Evolutionary conservation across 2,888 invertebrate species (phyloP).

Genomic region (Operophtera brumata): DNA sequence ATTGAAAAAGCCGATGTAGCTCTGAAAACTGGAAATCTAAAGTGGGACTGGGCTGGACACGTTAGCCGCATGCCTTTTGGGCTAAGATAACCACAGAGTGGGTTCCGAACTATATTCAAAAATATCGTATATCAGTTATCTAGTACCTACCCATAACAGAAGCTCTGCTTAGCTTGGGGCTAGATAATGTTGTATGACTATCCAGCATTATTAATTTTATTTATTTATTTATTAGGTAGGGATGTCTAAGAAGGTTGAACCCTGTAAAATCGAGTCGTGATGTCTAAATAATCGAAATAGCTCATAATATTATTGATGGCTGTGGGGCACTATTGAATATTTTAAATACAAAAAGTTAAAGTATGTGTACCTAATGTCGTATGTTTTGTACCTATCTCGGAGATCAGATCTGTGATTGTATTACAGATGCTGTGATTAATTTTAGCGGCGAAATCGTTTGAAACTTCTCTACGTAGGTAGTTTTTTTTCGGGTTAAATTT

Average conservation of each 20-base stretch:
- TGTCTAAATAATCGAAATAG: conserved; percentile 11
- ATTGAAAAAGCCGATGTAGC: too few relatives aligned
- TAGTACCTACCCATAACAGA: too few relatives aligned
- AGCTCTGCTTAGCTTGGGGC: too few relatives aligned
- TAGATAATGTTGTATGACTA: too few relatives aligned
- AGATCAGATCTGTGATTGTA: conserved; percentile 1
- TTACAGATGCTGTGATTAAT: conserved; percentile 14
- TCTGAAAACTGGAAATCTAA: too few relatives aligned
- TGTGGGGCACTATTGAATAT: conserved; percentile 10
- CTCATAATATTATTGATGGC: conserved; percentile 20
- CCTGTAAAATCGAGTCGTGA: neutral
- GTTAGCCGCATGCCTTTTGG: too few relatives aligned
- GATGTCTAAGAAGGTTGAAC: neutral
- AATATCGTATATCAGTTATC: too few relatives aligned
- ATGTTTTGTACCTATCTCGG: conserved; percentile 2
- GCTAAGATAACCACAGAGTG: too few relatives aligned
- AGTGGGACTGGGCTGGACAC: too few relatives aligned
- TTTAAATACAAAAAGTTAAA: neutral
- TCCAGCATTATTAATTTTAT: too few relatives aligned
- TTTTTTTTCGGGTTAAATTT: neutral
- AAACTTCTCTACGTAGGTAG: neutral
- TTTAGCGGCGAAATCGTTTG: conserved; percentile 11
- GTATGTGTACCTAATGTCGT: neutral
- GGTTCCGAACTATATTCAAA: too few relatives aligned
- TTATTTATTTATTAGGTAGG: too few relatives aligned